Conservation (phyloP, 2,888 invertebrate genomes). For the Drosophila ustulata region DNA sequence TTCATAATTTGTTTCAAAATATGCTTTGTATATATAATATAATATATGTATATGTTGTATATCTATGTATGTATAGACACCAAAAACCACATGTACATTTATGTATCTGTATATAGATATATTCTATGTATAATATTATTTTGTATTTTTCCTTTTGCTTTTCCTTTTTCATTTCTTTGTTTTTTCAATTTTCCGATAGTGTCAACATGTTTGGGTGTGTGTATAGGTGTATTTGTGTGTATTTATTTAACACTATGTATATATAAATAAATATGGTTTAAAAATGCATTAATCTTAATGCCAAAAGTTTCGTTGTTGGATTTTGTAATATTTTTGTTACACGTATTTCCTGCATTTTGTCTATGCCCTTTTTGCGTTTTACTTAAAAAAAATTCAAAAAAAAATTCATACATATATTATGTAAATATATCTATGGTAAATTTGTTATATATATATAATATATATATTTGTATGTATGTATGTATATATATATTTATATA, state of each 20-base stretch:
- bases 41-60: slow-evolving; percentile 56
- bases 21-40: slow-evolving; percentile 49
- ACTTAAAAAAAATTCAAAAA: slow-evolving; percentile 55
- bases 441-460: slow-evolving; percentile 45
- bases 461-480: slow-evolving; percentile 35
- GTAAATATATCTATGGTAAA: slow-evolving; percentile 37
- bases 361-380: slow-evolving; percentile 48
- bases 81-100: slow-evolving; percentile 81
- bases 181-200: slow-evolving; percentile 13
- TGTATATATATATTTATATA: slow-evolving; percentile 41
- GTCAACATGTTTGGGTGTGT: slow-evolving; percentile 24
- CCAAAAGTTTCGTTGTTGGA: slow-evolving; percentile 80
- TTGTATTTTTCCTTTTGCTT: slow-evolving; percentile 16
- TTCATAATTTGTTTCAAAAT: slow-evolving; percentile 68
- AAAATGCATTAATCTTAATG: slow-evolving; percentile 77
- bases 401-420: slow-evolving; percentile 49
- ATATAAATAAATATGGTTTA: slow-evolving; percentile 69
- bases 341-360: slow-evolving; percentile 76
- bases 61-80: slow-evolving; percentile 75
- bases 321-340: slow-evolving; percentile 78
- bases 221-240: slow-evolving; percentile 37
- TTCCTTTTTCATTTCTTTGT: slow-evolving; percentile 1
- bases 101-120: slow-evolving; percentile 61
- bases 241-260: slow-evolving; percentile 45
- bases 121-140: slow-evolving; percentile 52